Percentiles rank a stretch among this genome's conserved stretches.
These are phyloP conservation scores for Numenius phaeopus DNA, from an alignment of 2,797 vertebrate genomes.

Conservation along the genomic window DNA sequence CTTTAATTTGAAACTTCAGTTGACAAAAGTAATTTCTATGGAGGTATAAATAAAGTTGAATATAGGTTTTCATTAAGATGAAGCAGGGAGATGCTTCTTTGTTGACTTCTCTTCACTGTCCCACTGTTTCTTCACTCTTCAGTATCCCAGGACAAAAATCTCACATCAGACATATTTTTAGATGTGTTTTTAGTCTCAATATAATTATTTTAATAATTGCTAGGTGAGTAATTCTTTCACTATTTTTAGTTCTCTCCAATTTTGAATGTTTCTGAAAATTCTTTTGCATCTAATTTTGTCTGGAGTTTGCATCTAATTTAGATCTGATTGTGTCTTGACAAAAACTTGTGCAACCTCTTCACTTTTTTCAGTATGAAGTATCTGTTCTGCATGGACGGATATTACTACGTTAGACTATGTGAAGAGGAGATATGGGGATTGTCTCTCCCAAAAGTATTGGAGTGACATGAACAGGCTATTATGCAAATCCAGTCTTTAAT, in stretches of 20 bases:
- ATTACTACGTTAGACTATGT: background rate
- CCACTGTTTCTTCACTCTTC: background rate
- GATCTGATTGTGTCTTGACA: background rate
- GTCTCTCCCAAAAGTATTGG: background rate
- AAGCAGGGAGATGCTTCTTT: background rate
- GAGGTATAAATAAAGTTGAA: background rate
- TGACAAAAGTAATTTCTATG: background rate
- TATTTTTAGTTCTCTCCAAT: background rate
- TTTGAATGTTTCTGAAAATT: background rate
- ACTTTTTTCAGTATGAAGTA: background rate
- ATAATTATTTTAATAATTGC: background rate
- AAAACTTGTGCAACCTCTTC: background rate
- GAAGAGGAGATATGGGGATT: background rate
- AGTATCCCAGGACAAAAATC: background rate
- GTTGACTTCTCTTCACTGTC: background rate
- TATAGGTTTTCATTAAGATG: background rate
- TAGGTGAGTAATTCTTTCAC: background rate
- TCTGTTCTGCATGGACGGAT: background rate
- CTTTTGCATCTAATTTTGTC: background rate
- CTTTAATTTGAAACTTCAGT: background rate
- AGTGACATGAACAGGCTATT: background rate
- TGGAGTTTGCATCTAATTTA: background rate
- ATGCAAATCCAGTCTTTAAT: background rate
- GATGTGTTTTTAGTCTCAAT: background rate
- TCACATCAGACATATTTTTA: background rate